Evolutionary conservation across 2,888 invertebrate species (phyloP).

Genomic region (Ariolimax columbianus): DNA sequence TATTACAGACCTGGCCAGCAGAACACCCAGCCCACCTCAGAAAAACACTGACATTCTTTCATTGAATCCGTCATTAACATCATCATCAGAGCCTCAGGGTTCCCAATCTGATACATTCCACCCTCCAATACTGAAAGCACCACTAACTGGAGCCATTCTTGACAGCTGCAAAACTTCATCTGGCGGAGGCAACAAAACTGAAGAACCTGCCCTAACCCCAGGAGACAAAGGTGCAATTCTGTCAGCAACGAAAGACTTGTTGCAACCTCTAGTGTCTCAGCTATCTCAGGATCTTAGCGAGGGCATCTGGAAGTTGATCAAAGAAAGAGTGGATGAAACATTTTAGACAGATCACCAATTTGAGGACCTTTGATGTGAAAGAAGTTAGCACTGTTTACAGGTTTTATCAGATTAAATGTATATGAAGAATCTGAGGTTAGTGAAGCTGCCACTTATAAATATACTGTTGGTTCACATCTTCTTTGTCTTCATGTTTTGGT

Average conservation of each 20-base stretch:
- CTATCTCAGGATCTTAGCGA: constrained; percentile 54
- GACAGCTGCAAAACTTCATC: constrained; percentile 10
- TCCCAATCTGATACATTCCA: constrained; percentile 44
- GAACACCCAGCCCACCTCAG: constrained; percentile 24
- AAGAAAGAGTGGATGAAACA: constrained; percentile 45
- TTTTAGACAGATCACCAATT: neutral
- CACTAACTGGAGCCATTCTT: neutral
- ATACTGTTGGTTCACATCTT: no score
- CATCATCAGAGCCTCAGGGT: constrained; percentile 32
- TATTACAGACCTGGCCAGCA: constrained; percentile 30
- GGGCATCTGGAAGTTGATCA: constrained; percentile 48
- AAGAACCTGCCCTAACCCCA: neutral
- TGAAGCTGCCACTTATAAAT: no score
- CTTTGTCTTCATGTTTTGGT: no score
- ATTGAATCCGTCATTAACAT: neutral
- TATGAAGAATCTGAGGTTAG: no score
- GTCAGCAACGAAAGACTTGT: constrained; percentile 48
- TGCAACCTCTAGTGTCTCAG: constrained; percentile 51
- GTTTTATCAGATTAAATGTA: no score
- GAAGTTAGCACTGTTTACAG: neutral
- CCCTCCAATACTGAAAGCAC: neutral
- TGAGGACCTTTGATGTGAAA: neutral
- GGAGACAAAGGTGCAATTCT: constrained; percentile 23
- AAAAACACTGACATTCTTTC: neutral
- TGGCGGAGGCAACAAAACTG: neutral